A percentile compares a stretch with the other conserved stretches of the same genome.
phyloP scores from a whole-genome alignment of 2,113 vertebrate species.

The Calyptomena viridis region DNA sequence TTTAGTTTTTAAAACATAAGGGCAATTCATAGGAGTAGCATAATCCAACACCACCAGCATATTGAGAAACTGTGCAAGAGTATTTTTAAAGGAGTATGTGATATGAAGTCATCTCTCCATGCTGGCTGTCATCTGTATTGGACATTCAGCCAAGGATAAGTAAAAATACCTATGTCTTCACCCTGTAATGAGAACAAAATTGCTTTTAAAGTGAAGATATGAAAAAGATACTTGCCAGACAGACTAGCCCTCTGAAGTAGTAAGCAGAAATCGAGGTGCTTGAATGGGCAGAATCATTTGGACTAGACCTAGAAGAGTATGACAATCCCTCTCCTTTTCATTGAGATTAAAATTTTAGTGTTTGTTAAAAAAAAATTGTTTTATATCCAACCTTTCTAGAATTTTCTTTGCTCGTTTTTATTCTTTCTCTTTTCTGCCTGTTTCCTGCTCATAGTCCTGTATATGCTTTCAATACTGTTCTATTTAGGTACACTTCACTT shows the following conservation, averaged over 20 bases:
- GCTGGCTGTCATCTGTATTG: neutral
- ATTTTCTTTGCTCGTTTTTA: neutral
- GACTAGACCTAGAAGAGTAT: neutral
- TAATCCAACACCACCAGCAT: neutral
- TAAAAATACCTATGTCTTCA: neutral
- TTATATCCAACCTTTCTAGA: neutral
- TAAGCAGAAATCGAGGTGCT: neutral
- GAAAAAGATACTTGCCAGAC: neutral
- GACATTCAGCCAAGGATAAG: neutral
- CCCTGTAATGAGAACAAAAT: neutral
- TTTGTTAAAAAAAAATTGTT: neutral
- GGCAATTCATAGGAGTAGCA: neutral
- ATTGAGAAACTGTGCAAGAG: neutral
- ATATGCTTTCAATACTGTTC: neutral
- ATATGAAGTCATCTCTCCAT: neutral
- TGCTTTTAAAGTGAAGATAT: neutral
- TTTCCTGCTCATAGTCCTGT: neutral
- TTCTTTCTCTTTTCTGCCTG: neutral
- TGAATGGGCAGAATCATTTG: neutral
- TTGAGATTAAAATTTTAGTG: neutral
- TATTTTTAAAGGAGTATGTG: constrained; percentile 2
- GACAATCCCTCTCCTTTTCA: neutral
- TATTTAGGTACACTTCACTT: neutral
- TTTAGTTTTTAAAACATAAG: constrained; percentile 6
- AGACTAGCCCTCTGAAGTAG: neutral